Conservation (phyloP, 1,140 invertebrate species). For the Drosophila prosaltans region DNA sequence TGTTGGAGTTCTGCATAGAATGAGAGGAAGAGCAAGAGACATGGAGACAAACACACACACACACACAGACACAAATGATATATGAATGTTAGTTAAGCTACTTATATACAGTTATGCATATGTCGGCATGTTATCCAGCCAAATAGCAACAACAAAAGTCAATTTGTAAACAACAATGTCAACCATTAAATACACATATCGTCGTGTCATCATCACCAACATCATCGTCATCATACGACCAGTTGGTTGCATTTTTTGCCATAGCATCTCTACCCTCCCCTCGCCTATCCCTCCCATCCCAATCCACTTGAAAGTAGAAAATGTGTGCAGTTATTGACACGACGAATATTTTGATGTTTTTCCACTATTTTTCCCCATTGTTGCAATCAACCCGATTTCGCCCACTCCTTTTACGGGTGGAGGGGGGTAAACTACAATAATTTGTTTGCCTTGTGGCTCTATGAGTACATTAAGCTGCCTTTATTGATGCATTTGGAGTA, state of each 20-base stretch:
- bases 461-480: slow-evolving; percentile 47
- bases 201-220: slow-evolving; percentile 26
- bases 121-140: slow-evolving; percentile 69
- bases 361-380: background rate
- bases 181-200: slow-evolving; percentile 63
- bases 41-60: background rate
- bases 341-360: slow-evolving; percentile 70
- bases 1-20: slow-evolving; percentile 71
- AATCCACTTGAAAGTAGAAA: slow-evolving; percentile 47
- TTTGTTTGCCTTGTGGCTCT: slow-evolving; percentile 58
- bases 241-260: slow-evolving; percentile 60
- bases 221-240: slow-evolving; percentile 27
- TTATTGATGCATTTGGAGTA: slow-evolving; percentile 62
- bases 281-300: slow-evolving; percentile 19
- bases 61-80: background rate
- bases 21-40: background rate
- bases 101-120: slow-evolving; percentile 69
- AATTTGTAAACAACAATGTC: slow-evolving; percentile 71
- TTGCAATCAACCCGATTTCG: slow-evolving; percentile 5
- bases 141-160: slow-evolving; percentile 62
- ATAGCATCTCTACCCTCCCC: background rate
- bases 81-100: slow-evolving; percentile 48
- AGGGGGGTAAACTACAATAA: slow-evolving; percentile 45
- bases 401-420: slow-evolving; percentile 6
- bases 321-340: slow-evolving; percentile 68